These are phyloP conservation scores for Conops quadrifasciatus DNA, from an alignment of 2,888 invertebrate genomes.

Conservation along the genomic window DNA sequence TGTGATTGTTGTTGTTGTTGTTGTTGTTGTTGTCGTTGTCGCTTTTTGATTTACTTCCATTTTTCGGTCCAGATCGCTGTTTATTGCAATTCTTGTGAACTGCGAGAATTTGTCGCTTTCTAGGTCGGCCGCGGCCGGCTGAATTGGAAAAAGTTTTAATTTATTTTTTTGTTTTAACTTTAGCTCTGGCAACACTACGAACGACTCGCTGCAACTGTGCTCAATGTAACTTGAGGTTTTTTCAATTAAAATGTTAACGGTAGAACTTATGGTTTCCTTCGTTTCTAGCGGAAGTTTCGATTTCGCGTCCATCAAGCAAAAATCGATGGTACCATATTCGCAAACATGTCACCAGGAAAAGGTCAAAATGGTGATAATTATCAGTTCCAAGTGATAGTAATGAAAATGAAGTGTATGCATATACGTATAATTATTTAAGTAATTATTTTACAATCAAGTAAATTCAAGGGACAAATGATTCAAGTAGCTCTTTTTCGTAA, in stretches of 20 bases:
- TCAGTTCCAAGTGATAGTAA: too few relatives aligned
- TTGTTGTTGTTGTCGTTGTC: slow-evolving; percentile 8
- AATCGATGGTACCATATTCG: too few relatives aligned
- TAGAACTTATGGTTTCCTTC: slow-evolving; percentile 16
- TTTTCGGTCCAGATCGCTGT: slow-evolving; percentile 16
- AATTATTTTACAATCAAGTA: too few relatives aligned
- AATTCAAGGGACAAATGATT: too few relatives aligned
- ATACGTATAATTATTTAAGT: too few relatives aligned
- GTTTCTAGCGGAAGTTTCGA: slow-evolving; percentile 17
- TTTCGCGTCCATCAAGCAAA: too few relatives aligned
- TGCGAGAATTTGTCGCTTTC: slow-evolving; percentile 21
- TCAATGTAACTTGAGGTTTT: slow-evolving; percentile 28
- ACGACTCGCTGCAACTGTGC: not conserved
- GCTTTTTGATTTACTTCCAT: slow-evolving; percentile 12
- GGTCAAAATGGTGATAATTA: too few relatives aligned
- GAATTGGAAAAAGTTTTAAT: slow-evolving; percentile 22
- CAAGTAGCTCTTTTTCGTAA: too few relatives aligned
- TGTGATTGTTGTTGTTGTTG: slow-evolving; percentile 5
- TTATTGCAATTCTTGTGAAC: slow-evolving; percentile 28
- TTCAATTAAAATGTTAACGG: slow-evolving; percentile 28
- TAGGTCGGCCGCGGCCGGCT: slow-evolving; percentile 22
- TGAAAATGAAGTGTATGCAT: too few relatives aligned
- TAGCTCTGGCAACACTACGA: slow-evolving; percentile 1
- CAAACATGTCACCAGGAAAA: too few relatives aligned
- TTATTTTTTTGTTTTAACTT: slow-evolving; percentile 29